These are phyloP conservation scores for Pseudococcus longispinus DNA, from an alignment of 2,888 invertebrate species.

Conservation along the genomic window DNA sequence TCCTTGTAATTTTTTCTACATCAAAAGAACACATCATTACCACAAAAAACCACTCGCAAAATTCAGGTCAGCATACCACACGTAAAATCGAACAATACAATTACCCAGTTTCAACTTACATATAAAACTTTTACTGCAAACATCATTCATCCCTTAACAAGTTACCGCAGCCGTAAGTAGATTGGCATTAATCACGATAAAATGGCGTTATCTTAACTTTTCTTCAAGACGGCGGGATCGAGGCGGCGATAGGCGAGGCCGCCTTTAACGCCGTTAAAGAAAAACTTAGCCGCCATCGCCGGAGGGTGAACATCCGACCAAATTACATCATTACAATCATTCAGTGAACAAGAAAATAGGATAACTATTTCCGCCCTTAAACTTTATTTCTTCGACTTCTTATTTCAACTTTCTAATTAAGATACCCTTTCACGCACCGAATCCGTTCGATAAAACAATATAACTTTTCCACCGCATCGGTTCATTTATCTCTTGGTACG, in stretches of 20 bases:
- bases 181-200: constrained; percentile 52
- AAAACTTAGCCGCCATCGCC: constrained; percentile 9
- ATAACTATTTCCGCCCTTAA: constrained; percentile 49
- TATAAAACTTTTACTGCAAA: neutral
- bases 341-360: constrained; percentile 55
- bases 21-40: too few species aligned
- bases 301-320: constrained; percentile 47
- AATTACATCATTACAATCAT: constrained; percentile 51
- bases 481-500: neutral
- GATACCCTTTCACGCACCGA: constrained; percentile 35
- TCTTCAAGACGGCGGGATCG: constrained; percentile 26
- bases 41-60: neutral
- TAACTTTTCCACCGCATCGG: neutral
- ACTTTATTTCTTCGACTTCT: constrained; percentile 47
- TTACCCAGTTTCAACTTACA: neutral
- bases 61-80: neutral
- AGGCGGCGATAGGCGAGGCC: neutral
- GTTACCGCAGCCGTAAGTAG: neutral
- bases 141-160: constrained; percentile 45
- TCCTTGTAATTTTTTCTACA: too few species aligned
- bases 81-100: neutral
- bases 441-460: constrained; percentile 1
- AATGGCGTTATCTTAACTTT: constrained; percentile 52
- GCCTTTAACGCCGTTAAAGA: neutral
- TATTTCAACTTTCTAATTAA: constrained; percentile 51